These are phyloP conservation scores for Thelaira solivaga DNA, from an alignment of 2,888 invertebrate species.

Conservation along the genomic window DNA sequence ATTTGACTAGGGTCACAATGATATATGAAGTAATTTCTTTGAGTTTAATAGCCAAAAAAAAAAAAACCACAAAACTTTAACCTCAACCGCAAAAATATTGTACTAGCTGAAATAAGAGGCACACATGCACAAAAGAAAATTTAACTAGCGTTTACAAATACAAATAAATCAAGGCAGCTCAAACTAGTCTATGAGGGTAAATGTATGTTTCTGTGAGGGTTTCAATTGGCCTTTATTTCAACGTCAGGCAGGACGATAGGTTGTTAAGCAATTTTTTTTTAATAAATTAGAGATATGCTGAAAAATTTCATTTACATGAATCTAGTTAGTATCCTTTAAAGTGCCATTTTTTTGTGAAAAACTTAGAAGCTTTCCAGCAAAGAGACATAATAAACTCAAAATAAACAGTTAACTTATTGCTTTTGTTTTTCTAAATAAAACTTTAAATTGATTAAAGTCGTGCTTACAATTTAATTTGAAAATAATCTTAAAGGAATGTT, in stretches of 20 bases:
- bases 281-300: too few relatives aligned
- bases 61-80: constrained; percentile 58
- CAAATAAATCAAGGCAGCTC: too few relatives aligned
- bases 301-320: too few relatives aligned
- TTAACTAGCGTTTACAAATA: background rate
- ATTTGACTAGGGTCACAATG: constrained; percentile 47
- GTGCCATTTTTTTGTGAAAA: too few relatives aligned
- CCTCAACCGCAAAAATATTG: constrained; percentile 60
- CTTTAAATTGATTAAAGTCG: background rate
- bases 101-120: constrained; percentile 2
- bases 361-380: too few relatives aligned
- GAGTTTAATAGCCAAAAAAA: constrained; percentile 60
- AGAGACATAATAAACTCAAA: too few relatives aligned
- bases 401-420: too few relatives aligned
- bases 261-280: too few relatives aligned
- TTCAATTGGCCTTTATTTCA: background rate
- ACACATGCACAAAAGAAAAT: background rate
- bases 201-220: background rate
- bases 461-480: background rate
- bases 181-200: background rate
- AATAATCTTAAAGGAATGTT: background rate
- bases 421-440: too few relatives aligned
- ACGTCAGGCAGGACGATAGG: too few relatives aligned
- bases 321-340: too few relatives aligned
- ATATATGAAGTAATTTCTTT: constrained; percentile 60